These are phyloP conservation scores for Troides aeacus DNA, from an alignment of 2,888 invertebrate species.

Conservation along the genomic window DNA sequence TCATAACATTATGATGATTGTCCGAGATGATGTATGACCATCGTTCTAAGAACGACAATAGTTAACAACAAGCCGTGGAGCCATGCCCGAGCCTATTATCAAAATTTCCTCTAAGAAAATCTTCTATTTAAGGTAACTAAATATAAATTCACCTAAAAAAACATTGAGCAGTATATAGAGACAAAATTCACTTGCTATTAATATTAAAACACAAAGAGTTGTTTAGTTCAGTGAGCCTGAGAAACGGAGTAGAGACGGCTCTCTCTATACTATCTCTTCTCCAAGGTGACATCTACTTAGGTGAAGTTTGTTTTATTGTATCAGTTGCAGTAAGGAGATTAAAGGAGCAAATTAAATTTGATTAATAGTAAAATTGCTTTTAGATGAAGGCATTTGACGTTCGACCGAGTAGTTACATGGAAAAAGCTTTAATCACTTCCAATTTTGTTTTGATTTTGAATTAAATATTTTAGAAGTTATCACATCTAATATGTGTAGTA, in stretches of 20 bases:
- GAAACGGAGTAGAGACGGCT: too few relatives aligned
- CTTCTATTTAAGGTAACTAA: conserved; percentile 42
- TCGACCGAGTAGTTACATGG: background rate
- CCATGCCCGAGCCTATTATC: conserved; percentile 19
- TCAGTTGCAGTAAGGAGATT: background rate
- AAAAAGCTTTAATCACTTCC: too few relatives aligned
- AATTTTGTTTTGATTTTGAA: too few relatives aligned
- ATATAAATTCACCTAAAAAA: conserved; percentile 20
- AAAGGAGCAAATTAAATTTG: conserved; percentile 29
- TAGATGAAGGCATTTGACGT: background rate
- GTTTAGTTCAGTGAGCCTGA: conserved; percentile 32
- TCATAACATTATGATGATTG: conserved; percentile 49
- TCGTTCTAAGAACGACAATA: conserved; percentile 59
- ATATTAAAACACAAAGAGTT: conserved; percentile 26
- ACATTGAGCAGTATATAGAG: conserved; percentile 25
- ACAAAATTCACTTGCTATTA: conserved; percentile 30
- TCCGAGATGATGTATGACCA: conserved; percentile 43
- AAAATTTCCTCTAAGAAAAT: conserved; percentile 41
- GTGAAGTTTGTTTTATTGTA: background rate
- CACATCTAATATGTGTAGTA: too few relatives aligned
- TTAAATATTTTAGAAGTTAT: too few relatives aligned
- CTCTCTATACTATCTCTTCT: background rate
- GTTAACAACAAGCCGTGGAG: conserved; percentile 9
- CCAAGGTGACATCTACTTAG: too few relatives aligned
- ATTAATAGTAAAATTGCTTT: conserved; percentile 28